These are phyloP conservation scores for Caenorhabditis wallacei DNA, from an alignment of 2,888 invertebrate species.

Conservation along the genomic window DNA sequence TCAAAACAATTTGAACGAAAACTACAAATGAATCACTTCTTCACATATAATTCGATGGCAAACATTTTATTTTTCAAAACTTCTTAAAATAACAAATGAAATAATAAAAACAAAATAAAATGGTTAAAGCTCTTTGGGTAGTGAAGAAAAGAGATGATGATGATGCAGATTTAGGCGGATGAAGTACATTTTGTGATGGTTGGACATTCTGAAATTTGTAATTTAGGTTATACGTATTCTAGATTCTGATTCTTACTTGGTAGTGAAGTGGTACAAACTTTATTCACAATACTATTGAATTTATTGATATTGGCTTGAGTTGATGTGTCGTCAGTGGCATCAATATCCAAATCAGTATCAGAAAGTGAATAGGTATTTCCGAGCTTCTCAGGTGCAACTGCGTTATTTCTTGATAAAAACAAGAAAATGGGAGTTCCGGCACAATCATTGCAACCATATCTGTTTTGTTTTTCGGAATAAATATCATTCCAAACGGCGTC, in stretches of 20 bases:
- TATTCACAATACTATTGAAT: slow-evolving; percentile 58
- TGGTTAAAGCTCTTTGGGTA: slow-evolving; percentile 53
- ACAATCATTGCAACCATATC: slow-evolving; percentile 63
- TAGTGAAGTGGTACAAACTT: slow-evolving; percentile 30
- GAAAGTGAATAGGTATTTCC: slow-evolving; percentile 32
- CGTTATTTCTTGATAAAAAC: slow-evolving; percentile 48
- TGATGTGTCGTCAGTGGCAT: slow-evolving; percentile 55
- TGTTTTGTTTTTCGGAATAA: slow-evolving; percentile 36
- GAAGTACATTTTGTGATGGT: slow-evolving; percentile 30
- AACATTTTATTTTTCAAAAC: background rate
- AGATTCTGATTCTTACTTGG: slow-evolving; percentile 20
- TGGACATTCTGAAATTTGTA: slow-evolving; percentile 55
- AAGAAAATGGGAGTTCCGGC: slow-evolving; percentile 55
- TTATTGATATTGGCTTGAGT: slow-evolving; percentile 50
- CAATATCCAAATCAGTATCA: slow-evolving; percentile 56
- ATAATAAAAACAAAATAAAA: slow-evolving; percentile 6
- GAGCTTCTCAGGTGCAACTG: background rate
- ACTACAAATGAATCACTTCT: background rate
- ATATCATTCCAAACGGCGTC: slow-evolving; percentile 46
- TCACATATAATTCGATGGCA: no score
- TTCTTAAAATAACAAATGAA: no score
- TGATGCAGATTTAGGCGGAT: background rate
- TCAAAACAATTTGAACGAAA: slow-evolving; percentile 22
- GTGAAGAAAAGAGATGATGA: slow-evolving; percentile 25
- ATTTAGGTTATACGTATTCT: background rate